Evolutionary conservation across 2,797 vertebrate genomes (phyloP).

Genomic region (Diceros bicornis): DNA sequence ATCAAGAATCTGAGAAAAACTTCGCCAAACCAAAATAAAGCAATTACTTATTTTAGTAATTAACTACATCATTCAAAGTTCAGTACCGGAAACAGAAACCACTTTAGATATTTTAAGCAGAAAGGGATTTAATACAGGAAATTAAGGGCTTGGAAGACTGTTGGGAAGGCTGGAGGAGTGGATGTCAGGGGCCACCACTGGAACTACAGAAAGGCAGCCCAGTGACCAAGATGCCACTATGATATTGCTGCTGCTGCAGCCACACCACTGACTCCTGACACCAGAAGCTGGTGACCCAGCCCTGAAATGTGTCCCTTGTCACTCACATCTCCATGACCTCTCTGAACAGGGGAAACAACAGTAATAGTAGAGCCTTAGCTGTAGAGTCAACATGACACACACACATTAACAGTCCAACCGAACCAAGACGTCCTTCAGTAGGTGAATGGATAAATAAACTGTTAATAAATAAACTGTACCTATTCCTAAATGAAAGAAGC

Average conservation of each 20-base stretch:
- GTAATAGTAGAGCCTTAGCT: background rate
- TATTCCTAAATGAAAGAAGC: background rate
- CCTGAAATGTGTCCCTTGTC: background rate
- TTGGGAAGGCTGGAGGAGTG: background rate
- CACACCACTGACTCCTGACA: background rate
- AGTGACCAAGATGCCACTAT: background rate
- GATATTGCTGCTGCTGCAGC: background rate
- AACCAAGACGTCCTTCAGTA: background rate
- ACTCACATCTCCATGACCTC: background rate
- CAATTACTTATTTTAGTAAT: background rate
- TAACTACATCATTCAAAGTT: background rate
- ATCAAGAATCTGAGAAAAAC: background rate
- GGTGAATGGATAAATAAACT: background rate
- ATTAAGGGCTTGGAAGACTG: background rate
- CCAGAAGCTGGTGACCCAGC: background rate
- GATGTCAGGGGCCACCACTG: background rate
- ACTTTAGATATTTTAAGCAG: constrained; percentile 25
- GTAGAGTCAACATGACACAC: background rate
- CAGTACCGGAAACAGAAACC: background rate
- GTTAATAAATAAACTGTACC: background rate
- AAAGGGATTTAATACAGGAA: background rate
- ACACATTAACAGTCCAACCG: background rate
- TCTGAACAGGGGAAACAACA: background rate
- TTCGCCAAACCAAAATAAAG: constrained; percentile 21
- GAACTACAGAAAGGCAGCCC: background rate